These are phyloP conservation scores for Epizoanthus stellaris DNA, from an alignment of 92 coral and sea anemone genomes.

Conservation along the genomic window DNA sequence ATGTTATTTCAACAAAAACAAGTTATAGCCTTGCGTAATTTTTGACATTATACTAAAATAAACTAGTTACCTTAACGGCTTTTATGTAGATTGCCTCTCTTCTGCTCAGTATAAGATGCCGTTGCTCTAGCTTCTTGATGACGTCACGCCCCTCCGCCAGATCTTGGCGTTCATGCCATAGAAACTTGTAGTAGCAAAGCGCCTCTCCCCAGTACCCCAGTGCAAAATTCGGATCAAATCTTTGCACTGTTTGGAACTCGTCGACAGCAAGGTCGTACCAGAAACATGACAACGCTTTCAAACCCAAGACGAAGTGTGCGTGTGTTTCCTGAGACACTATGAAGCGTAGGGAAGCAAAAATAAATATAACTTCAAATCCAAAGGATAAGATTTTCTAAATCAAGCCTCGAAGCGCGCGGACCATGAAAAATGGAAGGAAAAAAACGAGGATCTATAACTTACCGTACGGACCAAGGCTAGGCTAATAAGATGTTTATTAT, in stretches of 20 bases:
- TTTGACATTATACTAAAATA: too few species aligned
- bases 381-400: too few species aligned
- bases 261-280: constrained; percentile 26
- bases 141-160: background rate
- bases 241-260: constrained; percentile 2
- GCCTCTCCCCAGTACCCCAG: constrained; percentile 31
- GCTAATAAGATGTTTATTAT: too few species aligned
- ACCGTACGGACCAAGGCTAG: too few species aligned
- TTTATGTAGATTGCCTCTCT: background rate
- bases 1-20: too few species aligned
- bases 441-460: too few species aligned
- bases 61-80: background rate
- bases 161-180: background rate
- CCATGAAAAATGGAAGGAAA: too few species aligned
- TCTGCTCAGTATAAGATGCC: background rate
- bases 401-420: too few species aligned
- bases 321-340: constrained; percentile 1
- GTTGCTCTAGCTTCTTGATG: background rate
- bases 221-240: background rate
- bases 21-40: too few species aligned
- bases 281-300: constrained; percentile 22
- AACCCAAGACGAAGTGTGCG: constrained; percentile 7
- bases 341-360: too few species aligned
- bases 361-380: too few species aligned
- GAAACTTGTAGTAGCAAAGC: constrained; percentile 1